phyloP scores from a whole-genome alignment of 2,113 vertebrate genomes.

The Lota lota region DNA sequence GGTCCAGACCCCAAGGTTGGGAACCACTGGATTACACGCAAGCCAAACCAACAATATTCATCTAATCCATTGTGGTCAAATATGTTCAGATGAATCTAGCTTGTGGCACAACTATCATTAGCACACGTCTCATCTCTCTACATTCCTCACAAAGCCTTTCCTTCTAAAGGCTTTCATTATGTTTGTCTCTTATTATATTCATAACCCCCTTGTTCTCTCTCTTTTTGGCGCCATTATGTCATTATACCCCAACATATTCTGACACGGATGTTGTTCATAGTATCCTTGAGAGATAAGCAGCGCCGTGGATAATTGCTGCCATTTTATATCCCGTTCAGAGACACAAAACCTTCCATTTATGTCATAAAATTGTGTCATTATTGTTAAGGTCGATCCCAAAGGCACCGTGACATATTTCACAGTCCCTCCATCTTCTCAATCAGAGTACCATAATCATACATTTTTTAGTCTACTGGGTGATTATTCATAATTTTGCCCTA shows the following conservation, averaged over 20 bases:
- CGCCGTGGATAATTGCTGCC: background rate
- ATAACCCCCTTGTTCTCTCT: background rate
- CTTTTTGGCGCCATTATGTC: background rate
- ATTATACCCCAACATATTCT: background rate
- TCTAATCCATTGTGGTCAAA: no score
- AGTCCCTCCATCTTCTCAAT: slow-evolving; percentile 47
- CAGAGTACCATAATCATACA: slow-evolving; percentile 56
- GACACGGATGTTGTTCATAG: background rate
- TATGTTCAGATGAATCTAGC: no score
- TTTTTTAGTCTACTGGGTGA: slow-evolving; percentile 51
- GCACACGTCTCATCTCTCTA: no score
- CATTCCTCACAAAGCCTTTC: background rate
- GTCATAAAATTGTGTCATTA: slow-evolving; percentile 41
- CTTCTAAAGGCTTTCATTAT: background rate
- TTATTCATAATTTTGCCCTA: slow-evolving; percentile 51
- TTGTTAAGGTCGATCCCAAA: slow-evolving; percentile 54
- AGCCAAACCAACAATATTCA: no score
- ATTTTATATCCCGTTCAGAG: background rate
- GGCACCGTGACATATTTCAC: slow-evolving; percentile 56
- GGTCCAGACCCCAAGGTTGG: no score
- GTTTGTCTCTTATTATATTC: background rate
- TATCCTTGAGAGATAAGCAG: background rate
- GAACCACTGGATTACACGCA: no score
- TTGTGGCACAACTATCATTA: no score
- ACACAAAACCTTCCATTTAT: slow-evolving; percentile 9